Base-by-base conservation (phyloP, 2,888 invertebrate species). In the Nymphalis c-album region DNA sequence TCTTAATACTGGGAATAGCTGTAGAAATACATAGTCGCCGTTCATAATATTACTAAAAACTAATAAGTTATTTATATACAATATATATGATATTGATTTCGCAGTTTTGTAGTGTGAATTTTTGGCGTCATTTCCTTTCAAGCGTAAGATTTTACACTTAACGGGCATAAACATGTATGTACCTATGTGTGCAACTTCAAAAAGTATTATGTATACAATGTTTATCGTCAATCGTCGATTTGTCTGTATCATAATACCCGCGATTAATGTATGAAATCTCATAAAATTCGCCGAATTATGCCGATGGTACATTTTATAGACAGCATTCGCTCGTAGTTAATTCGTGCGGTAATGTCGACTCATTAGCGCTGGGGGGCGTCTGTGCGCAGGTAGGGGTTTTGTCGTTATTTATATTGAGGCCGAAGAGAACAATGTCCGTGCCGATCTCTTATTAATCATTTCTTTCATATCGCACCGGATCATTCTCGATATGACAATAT, bases 351-450 rank as follows among this genome's bases (percentile, higher is more conserved):
- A 78, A 78, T 83, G 81, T 80, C 78, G 78, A 77, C 86, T 87
- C 86, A 88, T 88, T 88, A 88, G 81, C 85, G 73, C 80, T 80
- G 80, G 85, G 85, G 86, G 87, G 85, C 80, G 84, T 81, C 78
- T 68, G 73, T 74, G 75, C 72, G 73, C 85, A 88, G 86, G 87
- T 86, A 88, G 79, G 72, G n/a, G 59, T 40, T 47, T 63, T 62
- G 70, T 74, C 78, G 79, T 86, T 87, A 88, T 87, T 88, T 88
- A 89, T 85, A 83, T 77, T 79, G 76, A 76, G 78, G 80, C 80
- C 78, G 77, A 78, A 73, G 77, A 78, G 85, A 88, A 89, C 85
- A 87, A 87, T 88, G 80, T 83, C 78, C 77, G 78, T 74, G 73
- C 73, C 78, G 78, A 81, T 78, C 76, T 79, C 81, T 79, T 84